Evolutionary conservation across 1,140 invertebrate species (phyloP), one percentile per base, ranked within the genome.

Genomic region (Sminthurides bifidus): DNA sequence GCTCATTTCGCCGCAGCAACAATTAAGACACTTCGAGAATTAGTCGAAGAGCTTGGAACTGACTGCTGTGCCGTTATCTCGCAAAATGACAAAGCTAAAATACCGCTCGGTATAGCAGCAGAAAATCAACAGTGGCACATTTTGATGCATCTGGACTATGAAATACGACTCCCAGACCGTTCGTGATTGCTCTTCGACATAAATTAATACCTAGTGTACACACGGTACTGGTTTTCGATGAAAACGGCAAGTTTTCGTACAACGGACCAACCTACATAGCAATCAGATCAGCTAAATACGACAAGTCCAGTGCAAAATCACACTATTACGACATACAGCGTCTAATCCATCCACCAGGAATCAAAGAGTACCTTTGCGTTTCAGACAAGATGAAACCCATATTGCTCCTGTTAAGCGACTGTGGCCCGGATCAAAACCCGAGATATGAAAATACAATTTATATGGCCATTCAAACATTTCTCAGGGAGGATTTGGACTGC

Each of bases 391-490:
- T 67, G 14, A 73, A 73, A 65, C 71, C 71, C 33, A 61, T 73
- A 57, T 24, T 72, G 48, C 45, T 71, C 6, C 65, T 72, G 63
- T 64, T 67, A 37, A 45, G 51, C 54, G 70, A 73, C 61, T 67
- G 69, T 35, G 68, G 71, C 24, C 71, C 70, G 10, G 70, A 74
- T 57, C 68, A 73, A 66, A 73, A 71, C 54, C 71, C 70, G 23
- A 48, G 70, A 38, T 45, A 51, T 23, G 29, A 33, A n/a, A 15
- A 26, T 19, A 26, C 30, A 14, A 43, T 51, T 52, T 61, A 40
- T 56, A 66, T 38, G 53, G 56, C 61, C 38, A 57, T 64, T 52
- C 38, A 40, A 0, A 29, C 29, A 14, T 53, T 53, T 31, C 2
- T 21, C 14, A 44, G 44, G 21, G 30, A 27, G 6, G 63, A 74